phyloP scores from a whole-genome alignment of 2,797 vertebrate species.

The Eidolon dupreanum region DNA sequence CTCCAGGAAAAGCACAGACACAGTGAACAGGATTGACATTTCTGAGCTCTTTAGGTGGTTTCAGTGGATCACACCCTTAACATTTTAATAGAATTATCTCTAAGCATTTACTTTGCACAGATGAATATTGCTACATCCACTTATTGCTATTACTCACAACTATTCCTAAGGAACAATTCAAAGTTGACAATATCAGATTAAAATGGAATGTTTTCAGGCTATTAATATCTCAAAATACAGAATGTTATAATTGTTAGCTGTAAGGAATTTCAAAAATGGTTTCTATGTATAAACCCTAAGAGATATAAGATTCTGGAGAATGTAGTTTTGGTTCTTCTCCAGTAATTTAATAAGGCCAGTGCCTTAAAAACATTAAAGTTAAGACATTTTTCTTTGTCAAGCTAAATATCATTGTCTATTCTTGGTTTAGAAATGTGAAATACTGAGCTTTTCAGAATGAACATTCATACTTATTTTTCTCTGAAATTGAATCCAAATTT shows the following conservation, averaged over 20 bases:
- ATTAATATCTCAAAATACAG: background rate
- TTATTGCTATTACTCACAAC: background rate
- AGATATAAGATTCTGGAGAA: background rate
- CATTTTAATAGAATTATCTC: background rate
- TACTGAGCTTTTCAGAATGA: background rate
- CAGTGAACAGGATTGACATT: background rate
- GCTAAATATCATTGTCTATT: background rate
- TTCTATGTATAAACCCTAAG: background rate
- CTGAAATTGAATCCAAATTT: constrained; percentile 43
- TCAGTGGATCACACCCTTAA: background rate
- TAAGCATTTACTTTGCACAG: background rate
- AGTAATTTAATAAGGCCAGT: background rate
- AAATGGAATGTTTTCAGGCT: background rate
- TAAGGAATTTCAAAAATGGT: constrained; percentile 8
- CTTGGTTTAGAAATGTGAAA: constrained; percentile 32
- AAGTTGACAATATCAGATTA: background rate
- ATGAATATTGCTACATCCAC: background rate
- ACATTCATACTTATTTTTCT: background rate
- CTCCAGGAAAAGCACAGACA: background rate
- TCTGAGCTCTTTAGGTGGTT: background rate
- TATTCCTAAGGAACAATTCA: background rate
- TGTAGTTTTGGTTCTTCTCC: background rate
- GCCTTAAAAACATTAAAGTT: background rate
- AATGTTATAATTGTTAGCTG: background rate
- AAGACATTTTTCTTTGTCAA: constrained; percentile 6